A percentile compares a stretch with the other conserved stretches of the same genome.
Evolutionary conservation across 2,113 vertebrate species (phyloP).

Genomic region (Eublepharis macularius): DNA sequence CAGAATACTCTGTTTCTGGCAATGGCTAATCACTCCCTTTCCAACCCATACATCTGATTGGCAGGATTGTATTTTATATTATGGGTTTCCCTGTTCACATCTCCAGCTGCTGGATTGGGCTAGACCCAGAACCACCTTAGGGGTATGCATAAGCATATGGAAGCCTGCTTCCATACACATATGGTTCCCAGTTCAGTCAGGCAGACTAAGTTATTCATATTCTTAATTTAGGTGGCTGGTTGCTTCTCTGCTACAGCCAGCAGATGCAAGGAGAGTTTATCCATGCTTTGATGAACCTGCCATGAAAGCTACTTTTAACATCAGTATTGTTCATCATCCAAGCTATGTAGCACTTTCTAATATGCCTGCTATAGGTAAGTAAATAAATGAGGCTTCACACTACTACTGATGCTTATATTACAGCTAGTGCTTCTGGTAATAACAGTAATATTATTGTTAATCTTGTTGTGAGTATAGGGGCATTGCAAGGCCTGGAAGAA

Average conservation of each 20-base stretch:
- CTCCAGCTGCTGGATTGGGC: background rate
- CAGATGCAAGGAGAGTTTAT: slow-evolving; percentile 76
- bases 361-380: slow-evolving; percentile 80
- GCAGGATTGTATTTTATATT: background rate
- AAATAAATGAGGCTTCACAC: background rate
- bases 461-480: background rate
- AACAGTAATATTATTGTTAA: background rate
- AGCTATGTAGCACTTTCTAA: slow-evolving; percentile 81
- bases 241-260: slow-evolving; percentile 78
- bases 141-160: background rate
- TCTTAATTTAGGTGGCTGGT: slow-evolving; percentile 71
- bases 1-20: background rate
- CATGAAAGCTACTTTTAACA: slow-evolving; percentile 81
- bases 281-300: slow-evolving; percentile 85
- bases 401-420: background rate
- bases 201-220: slow-evolving; percentile 29
- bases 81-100: background rate
- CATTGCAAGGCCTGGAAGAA: background rate
- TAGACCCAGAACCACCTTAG: background rate
- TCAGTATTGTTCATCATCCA: slow-evolving; percentile 79
- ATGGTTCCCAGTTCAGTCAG: background rate
- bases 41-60: background rate
- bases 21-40: no score
- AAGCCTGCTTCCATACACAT: background rate
- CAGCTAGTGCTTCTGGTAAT: background rate